Evolutionary conservation across 2,113 vertebrate species (phyloP).

Genomic region (Calyptommatus sinebrachiatus): DNA sequence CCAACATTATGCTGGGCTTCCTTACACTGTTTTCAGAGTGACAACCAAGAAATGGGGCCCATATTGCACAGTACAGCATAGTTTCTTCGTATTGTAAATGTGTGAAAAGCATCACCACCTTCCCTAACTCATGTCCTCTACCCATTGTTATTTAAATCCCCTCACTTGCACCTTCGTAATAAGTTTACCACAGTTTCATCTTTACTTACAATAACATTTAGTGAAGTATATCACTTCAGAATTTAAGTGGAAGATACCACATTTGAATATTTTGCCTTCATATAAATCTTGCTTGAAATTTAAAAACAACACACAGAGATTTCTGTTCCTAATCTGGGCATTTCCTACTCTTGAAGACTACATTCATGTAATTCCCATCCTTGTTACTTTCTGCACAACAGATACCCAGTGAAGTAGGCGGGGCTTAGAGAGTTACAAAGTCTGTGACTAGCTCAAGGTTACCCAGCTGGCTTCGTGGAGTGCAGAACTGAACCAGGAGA

Average conservation of each 20-base stretch:
- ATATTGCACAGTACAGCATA: no score
- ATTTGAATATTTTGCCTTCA: neutral
- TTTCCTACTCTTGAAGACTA: neutral
- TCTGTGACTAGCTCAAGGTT: no score
- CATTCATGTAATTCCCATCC: neutral
- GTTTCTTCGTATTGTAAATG: no score
- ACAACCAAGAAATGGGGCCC: no score
- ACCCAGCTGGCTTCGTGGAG: no score
- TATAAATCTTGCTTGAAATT: neutral
- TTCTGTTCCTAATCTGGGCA: neutral
- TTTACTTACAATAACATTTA: neutral
- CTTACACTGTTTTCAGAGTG: no score
- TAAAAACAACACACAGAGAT: neutral
- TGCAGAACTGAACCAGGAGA: no score
- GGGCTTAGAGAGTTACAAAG: no score
- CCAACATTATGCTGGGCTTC: no score
- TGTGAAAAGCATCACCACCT: neutral
- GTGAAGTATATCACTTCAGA: neutral
- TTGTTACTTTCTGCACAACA: neutral
- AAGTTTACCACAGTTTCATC: neutral
- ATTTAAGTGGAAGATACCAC: neutral
- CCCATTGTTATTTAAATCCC: neutral
- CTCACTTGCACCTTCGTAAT: neutral
- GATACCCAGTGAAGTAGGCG: no score
- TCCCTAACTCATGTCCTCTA: neutral